phyloP scores from a whole-genome alignment of 2,888 invertebrate species.

The Lymantria dispar region DNA sequence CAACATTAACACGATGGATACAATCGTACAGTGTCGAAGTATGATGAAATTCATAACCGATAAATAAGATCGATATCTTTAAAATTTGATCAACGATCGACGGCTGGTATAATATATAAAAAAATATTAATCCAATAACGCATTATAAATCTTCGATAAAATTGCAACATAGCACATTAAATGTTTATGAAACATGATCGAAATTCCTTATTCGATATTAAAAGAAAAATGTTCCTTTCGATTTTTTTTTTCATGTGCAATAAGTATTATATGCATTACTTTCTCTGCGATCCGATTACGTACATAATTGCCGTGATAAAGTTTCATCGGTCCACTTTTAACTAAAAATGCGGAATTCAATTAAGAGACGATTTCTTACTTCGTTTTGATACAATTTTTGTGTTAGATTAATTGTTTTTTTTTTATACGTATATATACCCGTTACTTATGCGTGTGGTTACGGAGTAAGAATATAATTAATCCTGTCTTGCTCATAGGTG shows the following conservation, averaged over 20 bases:
- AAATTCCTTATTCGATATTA: constrained; percentile 67
- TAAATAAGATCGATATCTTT: constrained; percentile 34
- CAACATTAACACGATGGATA: constrained; percentile 8
- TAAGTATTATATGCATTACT: constrained; percentile 65
- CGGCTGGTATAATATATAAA: constrained; percentile 34
- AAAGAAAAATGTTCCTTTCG: constrained; percentile 51
- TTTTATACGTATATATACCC: too few species aligned
- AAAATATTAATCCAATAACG: constrained; percentile 39
- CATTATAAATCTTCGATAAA: constrained; percentile 49
- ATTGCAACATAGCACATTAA: constrained; percentile 46
- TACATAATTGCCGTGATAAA: constrained; percentile 48
- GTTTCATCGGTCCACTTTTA: constrained; percentile 50
- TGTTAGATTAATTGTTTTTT: not conserved
- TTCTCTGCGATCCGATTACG: constrained; percentile 73
- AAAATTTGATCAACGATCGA: constrained; percentile 33
- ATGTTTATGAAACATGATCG: constrained; percentile 60
- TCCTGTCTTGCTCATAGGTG: too few species aligned
- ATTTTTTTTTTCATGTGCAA: constrained; percentile 54
- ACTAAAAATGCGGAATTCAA: constrained; percentile 44
- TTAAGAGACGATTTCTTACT: constrained; percentile 18
- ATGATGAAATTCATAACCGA: constrained; percentile 34
- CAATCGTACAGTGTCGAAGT: constrained; percentile 1
- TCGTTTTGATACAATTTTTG: constrained; percentile 12
- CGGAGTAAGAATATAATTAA: too few species aligned
- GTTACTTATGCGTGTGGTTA: too few species aligned